A percentile compares a stretch with the other conserved stretches of the same genome.
These are phyloP conservation scores for Euphysa ruthae DNA, from an alignment of 30 jellyfish, hydroid and myxozoan genomes.

Conservation along the genomic window DNA sequence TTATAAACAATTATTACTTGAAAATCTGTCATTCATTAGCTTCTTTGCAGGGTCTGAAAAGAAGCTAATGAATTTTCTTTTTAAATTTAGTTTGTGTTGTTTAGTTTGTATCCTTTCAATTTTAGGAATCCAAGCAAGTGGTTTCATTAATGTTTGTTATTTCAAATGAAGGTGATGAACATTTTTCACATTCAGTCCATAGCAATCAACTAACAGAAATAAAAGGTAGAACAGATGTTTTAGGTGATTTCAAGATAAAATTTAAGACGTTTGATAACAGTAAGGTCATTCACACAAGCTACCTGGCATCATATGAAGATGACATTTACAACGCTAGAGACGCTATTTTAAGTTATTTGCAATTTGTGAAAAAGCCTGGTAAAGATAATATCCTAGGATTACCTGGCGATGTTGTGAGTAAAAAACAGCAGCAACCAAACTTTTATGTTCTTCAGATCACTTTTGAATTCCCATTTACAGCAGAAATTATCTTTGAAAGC, in stretches of 20 bases:
- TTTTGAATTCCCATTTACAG: constrained; percentile 61
- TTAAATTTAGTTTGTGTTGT: no score
- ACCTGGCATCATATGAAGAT: constrained; percentile 44
- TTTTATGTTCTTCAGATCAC: constrained; percentile 56
- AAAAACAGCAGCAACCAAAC: constrained; percentile 41
- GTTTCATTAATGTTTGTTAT: constrained; percentile 67
- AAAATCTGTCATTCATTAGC: no score
- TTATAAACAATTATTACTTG: no score
- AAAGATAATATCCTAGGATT: constrained; percentile 57
- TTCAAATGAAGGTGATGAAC: constrained; percentile 68
- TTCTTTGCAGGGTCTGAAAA: no score
- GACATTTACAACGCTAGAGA: constrained; percentile 63
- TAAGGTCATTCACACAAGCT: constrained; percentile 26
- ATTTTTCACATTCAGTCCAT: constrained; percentile 3
- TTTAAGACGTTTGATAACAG: constrained; percentile 38
- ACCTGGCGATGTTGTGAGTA: constrained; percentile 35
- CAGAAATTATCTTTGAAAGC: constrained; percentile 60
- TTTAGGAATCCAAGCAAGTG: constrained; percentile 46
- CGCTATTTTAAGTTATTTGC: constrained; percentile 36
- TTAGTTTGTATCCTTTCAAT: no score
- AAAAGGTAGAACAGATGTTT: constrained; percentile 38
- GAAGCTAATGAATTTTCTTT: no score
- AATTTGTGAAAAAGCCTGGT: constrained; percentile 34
- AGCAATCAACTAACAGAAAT: constrained; percentile 35
- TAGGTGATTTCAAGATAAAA: constrained; percentile 51